Evolutionary conservation across 1,140 invertebrate species (phyloP).

Genomic region (Scaptomyza hsui): DNA sequence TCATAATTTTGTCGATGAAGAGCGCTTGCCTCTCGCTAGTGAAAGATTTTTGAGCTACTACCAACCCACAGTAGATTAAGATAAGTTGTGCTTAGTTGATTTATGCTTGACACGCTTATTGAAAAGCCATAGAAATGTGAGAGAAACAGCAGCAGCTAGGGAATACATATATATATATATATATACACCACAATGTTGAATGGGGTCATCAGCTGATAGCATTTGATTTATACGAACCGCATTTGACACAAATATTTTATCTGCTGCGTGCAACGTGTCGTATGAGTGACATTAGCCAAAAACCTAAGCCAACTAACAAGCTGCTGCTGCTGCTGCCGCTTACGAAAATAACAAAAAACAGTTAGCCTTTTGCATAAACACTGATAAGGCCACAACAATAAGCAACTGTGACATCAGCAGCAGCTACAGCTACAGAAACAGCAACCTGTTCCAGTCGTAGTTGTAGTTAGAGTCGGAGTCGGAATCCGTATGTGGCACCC

Average conservation of each 20-base stretch:
- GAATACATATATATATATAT: background rate
- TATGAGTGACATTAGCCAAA: slow-evolving; percentile 78
- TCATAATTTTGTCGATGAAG: slow-evolving; percentile 62
- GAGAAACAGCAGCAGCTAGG: slow-evolving; percentile 16
- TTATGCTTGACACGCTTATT: slow-evolving; percentile 82
- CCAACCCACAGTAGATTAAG: slow-evolving; percentile 57
- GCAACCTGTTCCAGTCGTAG: slow-evolving; percentile 61
- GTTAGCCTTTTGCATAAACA: slow-evolving; percentile 69
- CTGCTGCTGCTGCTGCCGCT: slow-evolving; percentile 45
- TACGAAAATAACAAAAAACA: slow-evolving; percentile 40
- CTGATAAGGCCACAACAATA: slow-evolving; percentile 78
- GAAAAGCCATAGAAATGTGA: slow-evolving; percentile 68
- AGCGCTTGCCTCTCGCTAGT: slow-evolving; percentile 49
- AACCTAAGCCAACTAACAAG: slow-evolving; percentile 63
- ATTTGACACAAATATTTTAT: slow-evolving; percentile 80
- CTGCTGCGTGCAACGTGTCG: slow-evolving; percentile 70
- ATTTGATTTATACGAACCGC: slow-evolving; percentile 74
- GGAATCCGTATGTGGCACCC: slow-evolving; percentile 47
- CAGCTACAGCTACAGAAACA: slow-evolving; percentile 23
- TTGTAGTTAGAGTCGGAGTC: background rate
- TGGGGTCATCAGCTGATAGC: slow-evolving; percentile 78
- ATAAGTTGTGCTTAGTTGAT: slow-evolving; percentile 67
- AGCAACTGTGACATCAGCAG: slow-evolving; percentile 49
- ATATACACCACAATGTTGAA: slow-evolving; percentile 23
- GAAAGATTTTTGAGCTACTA: slow-evolving; percentile 53